Conservation (phyloP, 2,888 invertebrate genomes). For the Harpagoxenus sublaevis region DNA sequence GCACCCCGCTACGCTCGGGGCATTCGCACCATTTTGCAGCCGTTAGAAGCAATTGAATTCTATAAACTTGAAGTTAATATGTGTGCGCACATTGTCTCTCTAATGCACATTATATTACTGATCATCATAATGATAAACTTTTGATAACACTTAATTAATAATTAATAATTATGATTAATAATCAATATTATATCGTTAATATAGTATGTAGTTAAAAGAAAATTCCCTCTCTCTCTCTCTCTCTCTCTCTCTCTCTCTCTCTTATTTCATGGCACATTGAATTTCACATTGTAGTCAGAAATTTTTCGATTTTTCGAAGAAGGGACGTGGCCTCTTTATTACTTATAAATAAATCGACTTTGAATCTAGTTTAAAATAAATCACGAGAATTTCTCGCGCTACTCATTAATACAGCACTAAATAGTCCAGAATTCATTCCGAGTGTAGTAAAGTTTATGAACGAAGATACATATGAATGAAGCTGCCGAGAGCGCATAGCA, state of each 20-base stretch:
- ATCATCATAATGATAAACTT: constrained; percentile 7
- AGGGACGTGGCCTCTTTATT: too few species aligned
- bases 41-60: neutral
- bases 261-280: neutral
- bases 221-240: neutral
- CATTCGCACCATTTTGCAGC: constrained; percentile 3
- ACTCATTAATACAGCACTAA: constrained; percentile 47
- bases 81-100: neutral
- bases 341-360: neutral
- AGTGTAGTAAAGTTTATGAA: constrained; percentile 67
- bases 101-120: neutral
- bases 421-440: constrained; percentile 38
- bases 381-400: neutral
- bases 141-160: neutral
- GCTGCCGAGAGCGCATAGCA: constrained; percentile 54
- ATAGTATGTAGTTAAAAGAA: neutral
- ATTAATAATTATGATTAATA: constrained; percentile 2
- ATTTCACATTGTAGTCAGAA: neutral
- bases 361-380: neutral
- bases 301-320: neutral
- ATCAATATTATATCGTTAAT: neutral
- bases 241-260: neutral
- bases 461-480: constrained; percentile 65
- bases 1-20: neutral
- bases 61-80: constrained; percentile 16